Base-by-base conservation (phyloP, 2,888 invertebrate species). In the Cacoxenus indagator region DNA sequence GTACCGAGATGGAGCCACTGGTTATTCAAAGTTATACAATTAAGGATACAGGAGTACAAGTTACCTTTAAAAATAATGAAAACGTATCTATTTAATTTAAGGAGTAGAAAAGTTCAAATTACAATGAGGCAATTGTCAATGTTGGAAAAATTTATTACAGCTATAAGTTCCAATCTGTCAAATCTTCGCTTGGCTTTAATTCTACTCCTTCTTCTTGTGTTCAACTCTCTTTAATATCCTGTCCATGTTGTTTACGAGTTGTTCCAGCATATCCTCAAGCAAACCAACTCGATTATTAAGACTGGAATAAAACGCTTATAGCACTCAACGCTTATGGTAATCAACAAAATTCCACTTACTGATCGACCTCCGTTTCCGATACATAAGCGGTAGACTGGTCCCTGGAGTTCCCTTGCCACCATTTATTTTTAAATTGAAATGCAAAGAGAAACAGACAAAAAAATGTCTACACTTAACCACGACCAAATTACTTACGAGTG, bases 161-260 rank as follows among this genome's bases (percentile, higher is more conserved):
- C 17, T 57, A 73, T 68, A 65, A 14, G 46, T 51, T 68, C 54
- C 26, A 68, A 64, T 51, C 64, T 48, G 64, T 64, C 55, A 65
- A 11, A 66, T 37, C n/a, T 54, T 27, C n/a, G n/a, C 8, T 75
- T 69, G 72, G 69, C 73, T n/a, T n/a, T n/a, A n/a, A n/a, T n/a
- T n/a, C 5, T 37, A 8, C 14, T 37, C 14, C 37, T 64, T 17
- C 64, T 77, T 74, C 24, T 70, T 77, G 65, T 37, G 71, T 29
- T 82, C 82, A 1, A 85, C 75, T 4, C 77, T 82, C n/a, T 75
- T 73, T 9, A 85, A 65, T 37, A 84, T 78, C 4, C 29, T 57
- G 72, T 85, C 85, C 78, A 85, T 81, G 43, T 83, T 81, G n/a
- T 54, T 71, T 1, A 85, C 77, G 1, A 85, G 70, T 43, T 84